phyloP scores from a whole-genome alignment of 2,113 vertebrate species.

The Synodontis membranacea region DNA sequence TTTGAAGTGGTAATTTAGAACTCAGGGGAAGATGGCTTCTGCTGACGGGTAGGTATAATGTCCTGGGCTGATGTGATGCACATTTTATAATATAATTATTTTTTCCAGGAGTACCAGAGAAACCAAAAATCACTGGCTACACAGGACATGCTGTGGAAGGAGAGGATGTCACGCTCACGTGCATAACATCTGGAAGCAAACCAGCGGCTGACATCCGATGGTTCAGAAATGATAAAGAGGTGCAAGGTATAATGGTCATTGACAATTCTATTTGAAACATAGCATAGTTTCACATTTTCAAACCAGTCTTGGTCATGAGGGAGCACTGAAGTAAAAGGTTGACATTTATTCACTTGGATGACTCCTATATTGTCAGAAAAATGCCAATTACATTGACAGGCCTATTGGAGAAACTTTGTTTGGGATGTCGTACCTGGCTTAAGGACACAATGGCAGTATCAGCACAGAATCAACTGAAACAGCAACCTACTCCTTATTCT shows the following conservation, averaged over 20 bases:
- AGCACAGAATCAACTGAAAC: slow-evolving; percentile 3
- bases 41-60: background rate
- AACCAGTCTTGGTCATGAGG: background rate
- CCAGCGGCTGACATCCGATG: slow-evolving; percentile 94
- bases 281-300: background rate
- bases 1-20: background rate
- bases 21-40: background rate
- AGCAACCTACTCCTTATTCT: background rate
- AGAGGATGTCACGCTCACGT: slow-evolving; percentile 89
- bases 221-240: slow-evolving; percentile 96
- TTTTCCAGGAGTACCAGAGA: slow-evolving; percentile 85
- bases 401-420: slow-evolving; percentile 4
- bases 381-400: slow-evolving; percentile 23
- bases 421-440: slow-evolving; percentile 1
- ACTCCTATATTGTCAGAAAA: background rate
- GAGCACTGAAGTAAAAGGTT: background rate
- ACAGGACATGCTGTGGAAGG: slow-evolving; percentile 91
- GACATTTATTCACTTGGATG: slow-evolving; percentile 29
- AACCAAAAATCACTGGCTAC: slow-evolving; percentile 92
- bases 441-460: slow-evolving; percentile 8
- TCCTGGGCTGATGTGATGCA: background rate
- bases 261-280: slow-evolving; percentile 1
- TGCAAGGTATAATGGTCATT: slow-evolving; percentile 81
- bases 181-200: slow-evolving; percentile 92
- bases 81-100: background rate